phyloP scores from a whole-genome alignment of 2,888 invertebrate genomes.

The Agriopis leucophaearia region DNA sequence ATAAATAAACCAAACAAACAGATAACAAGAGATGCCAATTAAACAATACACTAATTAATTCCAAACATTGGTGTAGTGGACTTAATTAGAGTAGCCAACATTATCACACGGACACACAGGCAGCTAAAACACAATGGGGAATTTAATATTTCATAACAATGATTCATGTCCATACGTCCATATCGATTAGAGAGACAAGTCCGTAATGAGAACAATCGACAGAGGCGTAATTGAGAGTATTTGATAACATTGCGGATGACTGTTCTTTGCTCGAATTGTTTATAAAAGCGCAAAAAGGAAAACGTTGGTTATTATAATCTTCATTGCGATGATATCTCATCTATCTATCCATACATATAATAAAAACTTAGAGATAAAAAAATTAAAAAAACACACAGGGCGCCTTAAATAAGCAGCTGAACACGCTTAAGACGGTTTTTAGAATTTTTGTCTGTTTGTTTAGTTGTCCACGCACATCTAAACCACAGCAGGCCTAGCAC shows the following conservation, averaged over 20 bases:
- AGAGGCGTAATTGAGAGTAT: slow-evolving; percentile 35
- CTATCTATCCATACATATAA: too few species aligned
- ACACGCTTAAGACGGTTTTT: too few species aligned
- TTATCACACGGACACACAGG: slow-evolving; percentile 64
- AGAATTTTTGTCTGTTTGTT: too few species aligned
- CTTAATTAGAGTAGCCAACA: slow-evolving; percentile 82
- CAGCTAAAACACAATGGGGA: slow-evolving; percentile 61
- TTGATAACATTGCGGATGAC: slow-evolving; percentile 43
- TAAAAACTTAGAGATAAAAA: too few species aligned
- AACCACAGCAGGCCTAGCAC: too few species aligned
- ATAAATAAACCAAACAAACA: slow-evolving; percentile 86
- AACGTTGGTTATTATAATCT: background rate
- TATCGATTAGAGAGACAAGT: slow-evolving; percentile 42
- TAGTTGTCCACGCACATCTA: too few species aligned
- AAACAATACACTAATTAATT: slow-evolving; percentile 87
- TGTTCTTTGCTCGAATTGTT: background rate
- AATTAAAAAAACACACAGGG: too few species aligned
- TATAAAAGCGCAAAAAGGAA: background rate
- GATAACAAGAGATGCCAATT: slow-evolving; percentile 87
- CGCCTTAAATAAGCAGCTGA: too few species aligned
- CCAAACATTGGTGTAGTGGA: slow-evolving; percentile 86
- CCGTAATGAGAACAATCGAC: slow-evolving; percentile 40
- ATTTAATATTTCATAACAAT: slow-evolving; percentile 64
- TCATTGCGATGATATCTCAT: background rate
- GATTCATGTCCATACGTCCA: slow-evolving; percentile 47